phyloP scores from a whole-genome alignment of 2,888 invertebrate genomes.

The Seira musarum region DNA sequence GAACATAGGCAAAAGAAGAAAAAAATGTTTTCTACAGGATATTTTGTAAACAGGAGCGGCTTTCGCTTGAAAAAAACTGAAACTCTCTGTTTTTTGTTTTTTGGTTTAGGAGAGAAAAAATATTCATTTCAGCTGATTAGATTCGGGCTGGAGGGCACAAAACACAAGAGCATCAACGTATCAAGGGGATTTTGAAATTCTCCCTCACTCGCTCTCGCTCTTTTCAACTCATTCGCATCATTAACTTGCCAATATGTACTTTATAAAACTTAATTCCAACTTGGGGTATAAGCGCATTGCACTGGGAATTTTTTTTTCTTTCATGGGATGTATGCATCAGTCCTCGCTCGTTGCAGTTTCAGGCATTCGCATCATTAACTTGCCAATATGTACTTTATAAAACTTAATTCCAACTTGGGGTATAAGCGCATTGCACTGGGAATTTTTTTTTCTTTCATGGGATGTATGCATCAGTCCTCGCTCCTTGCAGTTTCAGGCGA shows the following conservation, averaged over 20 bases:
- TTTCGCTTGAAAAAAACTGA: neutral
- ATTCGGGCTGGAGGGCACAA: constrained; percentile 67
- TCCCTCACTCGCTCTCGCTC: constrained; percentile 32
- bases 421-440: constrained; percentile 19
- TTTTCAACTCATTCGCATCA: constrained; percentile 45
- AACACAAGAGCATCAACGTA: constrained; percentile 31
- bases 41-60: constrained; percentile 29
- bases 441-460: constrained; percentile 25
- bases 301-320: constrained; percentile 23
- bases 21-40: constrained; percentile 29
- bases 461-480: constrained; percentile 27
- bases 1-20: too few relatives aligned
- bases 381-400: constrained; percentile 50
- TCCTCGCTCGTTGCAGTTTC: constrained; percentile 31
- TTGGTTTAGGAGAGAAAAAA: constrained; percentile 46
- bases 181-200: constrained; percentile 40
- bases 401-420: constrained; percentile 42
- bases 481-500: constrained; percentile 45
- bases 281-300: constrained; percentile 11
- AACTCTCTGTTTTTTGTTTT: neutral
- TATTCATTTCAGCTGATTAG: constrained; percentile 69
- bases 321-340: constrained; percentile 27
- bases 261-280: constrained; percentile 41
- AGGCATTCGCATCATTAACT: constrained; percentile 55
- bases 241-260: constrained; percentile 56